These are phyloP conservation scores for Stomatorhinus ivindoensis DNA, from an alignment of 2,113 vertebrate species.

Conservation along the genomic window DNA sequence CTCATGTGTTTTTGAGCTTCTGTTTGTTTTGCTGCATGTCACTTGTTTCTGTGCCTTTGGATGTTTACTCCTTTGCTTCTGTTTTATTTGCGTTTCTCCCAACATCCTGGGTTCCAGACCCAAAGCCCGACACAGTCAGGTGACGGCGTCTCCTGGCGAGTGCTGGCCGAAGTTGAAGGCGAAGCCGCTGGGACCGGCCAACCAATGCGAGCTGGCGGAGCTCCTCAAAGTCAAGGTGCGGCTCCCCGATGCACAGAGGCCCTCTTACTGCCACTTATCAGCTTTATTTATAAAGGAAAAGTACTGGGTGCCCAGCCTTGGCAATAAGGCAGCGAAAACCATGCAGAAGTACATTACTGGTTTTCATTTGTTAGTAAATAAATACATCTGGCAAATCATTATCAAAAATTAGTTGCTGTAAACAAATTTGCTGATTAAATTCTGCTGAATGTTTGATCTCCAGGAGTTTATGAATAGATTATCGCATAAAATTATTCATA, in stretches of 20 bases:
- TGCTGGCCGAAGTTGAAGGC: slow-evolving; percentile 64
- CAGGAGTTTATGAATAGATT: not conserved
- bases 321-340: not conserved
- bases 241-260: not conserved
- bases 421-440: not conserved
- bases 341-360: not conserved
- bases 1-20: not conserved
- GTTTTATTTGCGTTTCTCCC: not conserved
- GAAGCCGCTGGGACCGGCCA: slow-evolving; percentile 56
- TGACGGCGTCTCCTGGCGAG: slow-evolving; percentile 64
- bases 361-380: no score
- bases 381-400: not conserved
- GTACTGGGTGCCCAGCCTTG: not conserved
- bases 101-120: slow-evolving; percentile 50
- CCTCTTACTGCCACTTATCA: not conserved
- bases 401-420: not conserved
- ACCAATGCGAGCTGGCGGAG: slow-evolving; percentile 66
- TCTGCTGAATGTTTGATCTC: not conserved
- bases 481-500: not conserved
- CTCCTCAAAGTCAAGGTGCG: slow-evolving; percentile 62
- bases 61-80: not conserved
- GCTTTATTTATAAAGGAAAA: not conserved
- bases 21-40: not conserved
- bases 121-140: slow-evolving; percentile 64
- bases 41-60: not conserved